Base-by-base conservation (phyloP, 2,113 vertebrate genomes). In the Cyanoderma ruficeps region DNA sequence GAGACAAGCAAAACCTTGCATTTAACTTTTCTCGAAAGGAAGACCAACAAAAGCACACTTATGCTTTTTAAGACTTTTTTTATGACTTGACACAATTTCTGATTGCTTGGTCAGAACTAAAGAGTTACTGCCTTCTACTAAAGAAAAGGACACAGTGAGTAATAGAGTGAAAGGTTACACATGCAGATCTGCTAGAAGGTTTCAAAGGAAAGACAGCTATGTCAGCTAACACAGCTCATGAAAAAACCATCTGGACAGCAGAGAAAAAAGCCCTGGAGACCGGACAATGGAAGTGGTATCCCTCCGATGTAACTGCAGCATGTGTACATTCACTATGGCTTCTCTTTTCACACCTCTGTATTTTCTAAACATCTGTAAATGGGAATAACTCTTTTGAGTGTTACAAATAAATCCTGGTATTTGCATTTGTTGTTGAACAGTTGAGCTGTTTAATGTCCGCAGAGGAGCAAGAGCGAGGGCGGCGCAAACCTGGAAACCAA, bases 251-350 rank as follows among this genome's bases (percentile, higher is more conserved):
- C n/a, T 61, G 27, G 27, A 47, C 11, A 44, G 49, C 50, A 61
- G 28, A 27, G 44, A 35, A 23, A 67, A 68, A 74, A 55, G 1
- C 12, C 2, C 20, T 47, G 25, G 31, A 44, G 13, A 37, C 49
- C 37, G 20, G 64, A 46, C 0, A 0, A 60, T 0, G 3, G 33
- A 52, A 74, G 33, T 33, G 31, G 18, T 21, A 39, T 64, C 17
- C 31, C 33, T 79, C 33, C 12, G 5, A 81, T 35, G 7, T 46
- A 57, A 86, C 8, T 41, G 28, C 42, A 57, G 76, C 2, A 2
- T 0, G 1, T 35, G 19, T 52, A 39, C 19, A 7, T 35, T 87
- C 65, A 44, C 25, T 61, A 2, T 6, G 82, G 68, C 46, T 86
- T 85, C 81, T 57, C 21, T 46, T 76, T 90, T 75, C 33, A 3